These are phyloP conservation scores for Ephestia elutella DNA, from an alignment of 1,140 invertebrate genomes.

Conservation along the genomic window DNA sequence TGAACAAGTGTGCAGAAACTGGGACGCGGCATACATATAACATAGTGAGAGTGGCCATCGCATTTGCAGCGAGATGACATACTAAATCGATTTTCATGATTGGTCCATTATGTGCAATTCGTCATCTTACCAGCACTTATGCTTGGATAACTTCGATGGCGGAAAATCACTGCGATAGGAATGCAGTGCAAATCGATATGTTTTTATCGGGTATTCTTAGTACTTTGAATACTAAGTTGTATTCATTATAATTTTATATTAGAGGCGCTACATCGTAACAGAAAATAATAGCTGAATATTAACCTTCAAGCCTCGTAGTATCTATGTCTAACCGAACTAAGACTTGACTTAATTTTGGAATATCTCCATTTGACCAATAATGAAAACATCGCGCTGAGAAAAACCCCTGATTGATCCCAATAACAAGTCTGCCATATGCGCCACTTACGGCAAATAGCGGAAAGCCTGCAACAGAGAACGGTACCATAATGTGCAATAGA, in stretches of 20 bases:
- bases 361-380: too few species aligned
- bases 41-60: constrained; percentile 5
- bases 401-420: not conserved
- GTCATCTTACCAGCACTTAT: not conserved
- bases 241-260: too few species aligned
- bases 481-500: not conserved
- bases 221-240: too few species aligned
- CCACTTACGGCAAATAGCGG: not conserved
- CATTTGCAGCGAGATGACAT: not conserved
- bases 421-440: not conserved
- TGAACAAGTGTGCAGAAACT: constrained; percentile 32
- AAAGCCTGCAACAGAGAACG: not conserved
- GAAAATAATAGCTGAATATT: too few species aligned
- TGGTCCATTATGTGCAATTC: not conserved
- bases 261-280: too few species aligned
- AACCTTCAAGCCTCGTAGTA: too few species aligned
- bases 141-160: not conserved
- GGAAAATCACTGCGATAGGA: not conserved
- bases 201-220: too few species aligned
- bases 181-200: not conserved
- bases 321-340: too few species aligned
- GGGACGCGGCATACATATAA: constrained; percentile 25
- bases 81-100: not conserved
- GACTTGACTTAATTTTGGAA: too few species aligned
- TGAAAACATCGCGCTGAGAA: too few species aligned